These are phyloP conservation scores for Orthonychiurus folsomi DNA, from an alignment of 2,888 invertebrate genomes.

Conservation along the genomic window DNA sequence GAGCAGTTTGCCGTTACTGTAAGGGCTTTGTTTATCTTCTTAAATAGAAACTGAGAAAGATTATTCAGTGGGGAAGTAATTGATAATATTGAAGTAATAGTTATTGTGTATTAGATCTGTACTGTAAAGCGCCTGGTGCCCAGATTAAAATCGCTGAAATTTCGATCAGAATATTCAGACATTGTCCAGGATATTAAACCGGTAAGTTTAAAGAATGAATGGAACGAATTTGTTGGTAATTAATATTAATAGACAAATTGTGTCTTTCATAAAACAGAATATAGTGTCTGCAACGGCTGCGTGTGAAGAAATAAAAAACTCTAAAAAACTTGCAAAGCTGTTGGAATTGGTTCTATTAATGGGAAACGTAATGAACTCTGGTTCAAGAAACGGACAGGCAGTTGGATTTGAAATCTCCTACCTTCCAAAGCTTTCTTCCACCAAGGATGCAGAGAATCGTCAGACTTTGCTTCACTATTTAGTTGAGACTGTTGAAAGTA, in stretches of 20 bases:
- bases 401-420: slow-evolving; percentile 95
- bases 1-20: slow-evolving; percentile 88
- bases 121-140: slow-evolving; percentile 79
- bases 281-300: slow-evolving; percentile 92
- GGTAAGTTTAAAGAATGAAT: too few species aligned
- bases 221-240: slow-evolving; percentile 43
- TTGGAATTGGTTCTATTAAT: slow-evolving; percentile 78
- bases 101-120: slow-evolving; percentile 54
- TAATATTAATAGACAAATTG: background rate
- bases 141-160: slow-evolving; percentile 77
- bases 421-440: slow-evolving; percentile 79
- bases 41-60: background rate
- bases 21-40: slow-evolving; percentile 16
- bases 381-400: slow-evolving; percentile 84
- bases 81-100: background rate
- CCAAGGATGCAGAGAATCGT: slow-evolving; percentile 89
- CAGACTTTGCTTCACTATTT: slow-evolving; percentile 86
- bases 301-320: slow-evolving; percentile 83
- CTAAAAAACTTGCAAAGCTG: slow-evolving; percentile 80
- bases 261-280: slow-evolving; percentile 51
- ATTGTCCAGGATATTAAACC: slow-evolving; percentile 79
- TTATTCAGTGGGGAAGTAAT: too few species aligned
- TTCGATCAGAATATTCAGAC: slow-evolving; percentile 78
- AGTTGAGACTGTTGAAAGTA: slow-evolving; percentile 74
- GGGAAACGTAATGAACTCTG: slow-evolving; percentile 96